Conservation (phyloP, 2,797 vertebrate species). For the Holocentrus rufus region DNA sequence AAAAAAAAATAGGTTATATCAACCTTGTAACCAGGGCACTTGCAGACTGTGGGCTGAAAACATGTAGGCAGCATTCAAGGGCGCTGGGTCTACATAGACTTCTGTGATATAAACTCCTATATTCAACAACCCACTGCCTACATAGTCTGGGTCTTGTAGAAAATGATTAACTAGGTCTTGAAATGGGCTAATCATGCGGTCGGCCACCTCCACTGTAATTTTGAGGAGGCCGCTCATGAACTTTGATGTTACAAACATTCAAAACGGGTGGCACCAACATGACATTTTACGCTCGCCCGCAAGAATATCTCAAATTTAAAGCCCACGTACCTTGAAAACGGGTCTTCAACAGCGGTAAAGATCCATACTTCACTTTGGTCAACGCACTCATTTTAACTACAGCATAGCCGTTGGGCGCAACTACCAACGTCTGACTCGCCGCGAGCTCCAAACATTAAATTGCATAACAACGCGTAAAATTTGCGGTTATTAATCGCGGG, state of each 20-base stretch:
- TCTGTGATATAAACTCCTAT: background rate
- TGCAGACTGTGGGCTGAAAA: slow-evolving; percentile 59
- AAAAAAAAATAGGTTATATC: slow-evolving; percentile 61
- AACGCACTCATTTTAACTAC: slow-evolving; percentile 49
- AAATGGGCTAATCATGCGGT: slow-evolving; percentile 18
- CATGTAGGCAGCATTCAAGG: slow-evolving; percentile 64
- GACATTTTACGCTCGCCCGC: slow-evolving; percentile 23
- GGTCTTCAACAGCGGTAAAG: slow-evolving; percentile 46
- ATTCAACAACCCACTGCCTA: background rate
- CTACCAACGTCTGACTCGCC: slow-evolving; percentile 38
- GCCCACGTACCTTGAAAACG: slow-evolving; percentile 74
- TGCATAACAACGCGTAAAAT: slow-evolving; percentile 71
- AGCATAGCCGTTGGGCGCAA: slow-evolving; percentile 45
- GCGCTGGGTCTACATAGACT: slow-evolving; percentile 24
- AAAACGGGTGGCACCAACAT: slow-evolving; percentile 6
- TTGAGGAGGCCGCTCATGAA: slow-evolving; percentile 45
- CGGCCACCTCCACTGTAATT: slow-evolving; percentile 15
- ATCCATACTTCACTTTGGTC: slow-evolving; percentile 57
- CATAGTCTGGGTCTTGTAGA: slow-evolving; percentile 15
- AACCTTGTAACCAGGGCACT: slow-evolving; percentile 66
- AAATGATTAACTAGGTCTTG: slow-evolving; percentile 37
- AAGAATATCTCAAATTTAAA: slow-evolving; percentile 30
- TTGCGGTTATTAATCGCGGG: slow-evolving; percentile 54
- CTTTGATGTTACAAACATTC: slow-evolving; percentile 54
- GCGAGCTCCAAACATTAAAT: slow-evolving; percentile 59